Evolutionary conservation across 2,888 invertebrate species (phyloP), one percentile per base, ranked within the genome.

Genomic region (Chloroclysta siterata): DNA sequence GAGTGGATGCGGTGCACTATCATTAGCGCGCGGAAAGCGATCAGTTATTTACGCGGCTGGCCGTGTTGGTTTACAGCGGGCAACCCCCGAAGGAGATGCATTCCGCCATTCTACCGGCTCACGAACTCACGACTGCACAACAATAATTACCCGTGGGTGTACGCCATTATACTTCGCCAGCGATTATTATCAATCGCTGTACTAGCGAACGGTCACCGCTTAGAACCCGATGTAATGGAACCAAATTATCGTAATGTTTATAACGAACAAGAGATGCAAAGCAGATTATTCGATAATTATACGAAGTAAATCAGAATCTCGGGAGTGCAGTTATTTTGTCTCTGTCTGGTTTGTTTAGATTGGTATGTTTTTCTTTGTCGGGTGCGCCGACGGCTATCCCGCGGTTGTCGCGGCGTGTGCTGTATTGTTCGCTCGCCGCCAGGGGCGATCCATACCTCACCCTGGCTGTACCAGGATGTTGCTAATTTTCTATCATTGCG

Each of bases 101-200:
- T 93, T 92, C 93, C 90, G 77, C 89, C 84, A 86, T 87, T 88
- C 87, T 87, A 87, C 84, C 82, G 81, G 84, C 91, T 88, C 93
- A 93, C 93, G 93, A 93, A 88, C 92, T 92, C 92, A 93, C 92
- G 92, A 93, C 92, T 89, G 85, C 90, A 90, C 91, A 88, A 90
- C 92, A 90, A 93, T 93, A 93, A 93, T 93, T 93, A 93, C 90
- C 91, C 88, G 92, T 92, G 93, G 93, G 92, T 92, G 93, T 93
- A 91, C 92, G 90, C 91, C 88, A 93, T 93, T 93, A 92, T 93
- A 90, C 89, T 91, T 91, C 89, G 89, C 92, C 84, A 89, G 88
- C 89, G 92, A 91, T 93, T 91, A 93, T 93, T 93, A 93, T 92
- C 93, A 92, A 91, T 90, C 88, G 89, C 79, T 89, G 88, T 83